Base-by-base conservation (phyloP, 2,797 vertebrate genomes). In the Steatocranus sp. region DNA sequence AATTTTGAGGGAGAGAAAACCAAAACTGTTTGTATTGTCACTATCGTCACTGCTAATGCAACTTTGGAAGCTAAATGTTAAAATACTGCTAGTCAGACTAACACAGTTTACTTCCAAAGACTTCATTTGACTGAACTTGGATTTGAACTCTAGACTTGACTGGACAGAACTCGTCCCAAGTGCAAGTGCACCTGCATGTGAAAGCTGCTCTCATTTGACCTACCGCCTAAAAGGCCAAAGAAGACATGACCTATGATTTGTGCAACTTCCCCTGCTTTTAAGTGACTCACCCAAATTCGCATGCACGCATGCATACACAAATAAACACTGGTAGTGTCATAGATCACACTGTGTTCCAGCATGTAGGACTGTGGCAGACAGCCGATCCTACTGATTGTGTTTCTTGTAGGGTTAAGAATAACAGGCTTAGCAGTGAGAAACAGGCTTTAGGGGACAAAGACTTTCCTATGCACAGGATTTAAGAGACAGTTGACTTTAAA, bases 401-500 rank as follows among this genome's bases (percentile, higher is more conserved):
- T 74, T 85, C 10, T 14, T 76, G 83, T 74, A 75, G 66, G 79
- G 87, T 90, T 87, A 90, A 91, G 78, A 93, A 88, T 91, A 86
- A 91, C 86, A 80, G 41, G 75, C 50, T 89, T 91, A 87, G 70
- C 53, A 76, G 83, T 90, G 66, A 86, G 78, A 32, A n/a, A 36
- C 12, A 25, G 61, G 27, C 32, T 79, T 20, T 18, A 43, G 11
- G 34, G 80, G 66, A 90, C 61, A 92, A 90, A 89, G 80, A 51
- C 18, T 48, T 41, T 66, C 61, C 82, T 82, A 77, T 79, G 51
- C 78, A 63, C 48, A 56, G 79, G 88, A 86, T 92, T 91, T 87
- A 82, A 43, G 61, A 77, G 75, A 88, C 78, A 83, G 23, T 46
- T 48, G 46, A 70, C 74, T 77, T 80, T 77, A 82, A 84, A 3